Percentiles rank a stretch among this genome's conserved stretches.
These are phyloP conservation scores for Falco berigora DNA, from an alignment of 2,797 vertebrate species.

Conservation along the genomic window DNA sequence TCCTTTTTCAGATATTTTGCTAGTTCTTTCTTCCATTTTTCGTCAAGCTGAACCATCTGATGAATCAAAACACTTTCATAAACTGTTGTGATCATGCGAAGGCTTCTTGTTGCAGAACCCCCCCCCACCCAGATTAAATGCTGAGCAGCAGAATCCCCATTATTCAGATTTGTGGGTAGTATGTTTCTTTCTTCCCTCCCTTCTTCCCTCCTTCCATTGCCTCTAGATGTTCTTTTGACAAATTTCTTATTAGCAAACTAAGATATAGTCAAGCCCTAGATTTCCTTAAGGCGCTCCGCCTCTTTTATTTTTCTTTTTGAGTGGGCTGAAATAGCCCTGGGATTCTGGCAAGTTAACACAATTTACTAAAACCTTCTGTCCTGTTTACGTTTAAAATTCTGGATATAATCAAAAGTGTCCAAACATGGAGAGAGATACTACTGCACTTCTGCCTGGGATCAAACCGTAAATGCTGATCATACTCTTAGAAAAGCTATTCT, in stretches of 20 bases:
- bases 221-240: not conserved
- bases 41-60: not conserved
- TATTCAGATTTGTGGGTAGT: not conserved
- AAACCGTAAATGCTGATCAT: not conserved
- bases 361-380: not conserved
- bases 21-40: not conserved
- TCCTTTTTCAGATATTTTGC: not conserved
- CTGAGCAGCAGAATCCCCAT: not conserved
- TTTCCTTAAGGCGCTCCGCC: not conserved
- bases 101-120: not conserved
- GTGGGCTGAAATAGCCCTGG: not conserved
- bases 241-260: not conserved
- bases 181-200: not conserved
- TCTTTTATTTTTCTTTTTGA: not conserved
- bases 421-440: not conserved
- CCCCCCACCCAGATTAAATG: not conserved
- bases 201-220: not conserved
- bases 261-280: rapidly evolving
- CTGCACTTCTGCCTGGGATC: not conserved
- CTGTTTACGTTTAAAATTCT: not conserved
- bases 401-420: not conserved
- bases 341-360: not conserved
- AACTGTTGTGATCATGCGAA: not conserved
- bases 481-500: not conserved
- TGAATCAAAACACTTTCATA: not conserved